Base-by-base conservation (phyloP, 2,797 vertebrate species). In the Mormyrops attenuatus region DNA sequence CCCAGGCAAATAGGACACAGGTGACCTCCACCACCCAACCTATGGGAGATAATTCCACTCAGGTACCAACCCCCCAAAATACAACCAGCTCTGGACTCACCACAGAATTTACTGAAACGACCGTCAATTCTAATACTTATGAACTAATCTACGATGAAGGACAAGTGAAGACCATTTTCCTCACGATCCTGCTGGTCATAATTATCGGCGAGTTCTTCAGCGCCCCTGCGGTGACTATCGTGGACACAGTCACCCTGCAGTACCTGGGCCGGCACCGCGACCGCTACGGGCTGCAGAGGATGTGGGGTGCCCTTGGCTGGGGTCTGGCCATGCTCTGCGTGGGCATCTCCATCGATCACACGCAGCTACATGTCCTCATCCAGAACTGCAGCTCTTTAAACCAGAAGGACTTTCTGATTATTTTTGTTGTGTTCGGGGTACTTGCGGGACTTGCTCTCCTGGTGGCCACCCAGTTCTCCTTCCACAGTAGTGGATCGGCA, bases 271-370 rank as follows among this genome's bases (percentile, higher is more conserved):
- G 96, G 2, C 97, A 99, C 89, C 94, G 98, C 0, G 98, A 99
- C 93, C 97, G 97, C 5, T 99, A 99, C 0, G 99, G 99, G 41
- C 92, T 99, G 90, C 99, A 99, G 94, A 95, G 99, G 41, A 99
- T 99, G 99, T 99, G 98, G 98, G 98, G 99, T 0, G 99, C 99
- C 0, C 95, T 99, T 92, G 99, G 99, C 90, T 99, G 98, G 98
- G 99, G 99, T 0, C 90, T 99, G 90, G 97, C 98, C 84, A 99
- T 99, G 99, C 95, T 99, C 66, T 96, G 96, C 0, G 98, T 99
- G 90, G 99, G 99, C 73, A 98, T 99, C 88, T 97, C 97, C 92
- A 99, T 99, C 1, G 98, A 99, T 94, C 97, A 98, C 91, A 98
- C 98, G 0, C 96, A 96, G 91, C 89, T 96, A 1, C 92, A 84